Conservation (phyloP, 1,140 invertebrate genomes). For the Brachionus asplanchnoidis region DNA sequence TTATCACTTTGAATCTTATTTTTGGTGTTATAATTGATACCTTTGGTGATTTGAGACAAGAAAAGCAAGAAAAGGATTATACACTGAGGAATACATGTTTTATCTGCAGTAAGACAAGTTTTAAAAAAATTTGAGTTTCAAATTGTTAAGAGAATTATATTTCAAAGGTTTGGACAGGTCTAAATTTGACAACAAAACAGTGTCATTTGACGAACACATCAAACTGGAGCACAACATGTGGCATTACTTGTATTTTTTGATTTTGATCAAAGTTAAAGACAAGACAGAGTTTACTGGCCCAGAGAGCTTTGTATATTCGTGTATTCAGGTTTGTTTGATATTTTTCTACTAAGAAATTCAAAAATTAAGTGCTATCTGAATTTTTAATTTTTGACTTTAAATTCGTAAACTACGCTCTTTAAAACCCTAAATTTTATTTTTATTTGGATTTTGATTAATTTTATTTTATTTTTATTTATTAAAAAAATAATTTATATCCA, state of each 20-base stretch:
- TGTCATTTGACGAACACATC: slow-evolving; percentile 96
- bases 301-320: slow-evolving; percentile 91
- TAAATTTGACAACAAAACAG: slow-evolving; percentile 95
- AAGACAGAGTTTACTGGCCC: slow-evolving; percentile 98
- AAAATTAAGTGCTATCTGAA: too few relatives aligned
- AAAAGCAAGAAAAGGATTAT: slow-evolving; percentile 97
- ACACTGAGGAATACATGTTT: slow-evolving; percentile 97
- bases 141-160: background rate
- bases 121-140: background rate
- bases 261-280: slow-evolving; percentile 91
- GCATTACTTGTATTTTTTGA: slow-evolving; percentile 99
- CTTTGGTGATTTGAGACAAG: slow-evolving; percentile 95
- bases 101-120: slow-evolving; percentile 66
- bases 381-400: too few relatives aligned
- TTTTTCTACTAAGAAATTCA: too few relatives aligned
- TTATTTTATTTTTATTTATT: too few relatives aligned
- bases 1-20: slow-evolving; percentile 97
- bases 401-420: too few relatives aligned
- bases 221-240: slow-evolving; percentile 98
- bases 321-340: slow-evolving; percentile 71
- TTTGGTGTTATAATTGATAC: slow-evolving; percentile 99
- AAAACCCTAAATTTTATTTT: too few relatives aligned
- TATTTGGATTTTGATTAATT: background rate
- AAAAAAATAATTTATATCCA: too few relatives aligned
- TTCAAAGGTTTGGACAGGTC: slow-evolving; percentile 74